A percentile compares a stretch with the other conserved stretches of the same genome.
Evolutionary conservation across 1,140 invertebrate species (phyloP).

Genomic region (Papilio helenus): DNA sequence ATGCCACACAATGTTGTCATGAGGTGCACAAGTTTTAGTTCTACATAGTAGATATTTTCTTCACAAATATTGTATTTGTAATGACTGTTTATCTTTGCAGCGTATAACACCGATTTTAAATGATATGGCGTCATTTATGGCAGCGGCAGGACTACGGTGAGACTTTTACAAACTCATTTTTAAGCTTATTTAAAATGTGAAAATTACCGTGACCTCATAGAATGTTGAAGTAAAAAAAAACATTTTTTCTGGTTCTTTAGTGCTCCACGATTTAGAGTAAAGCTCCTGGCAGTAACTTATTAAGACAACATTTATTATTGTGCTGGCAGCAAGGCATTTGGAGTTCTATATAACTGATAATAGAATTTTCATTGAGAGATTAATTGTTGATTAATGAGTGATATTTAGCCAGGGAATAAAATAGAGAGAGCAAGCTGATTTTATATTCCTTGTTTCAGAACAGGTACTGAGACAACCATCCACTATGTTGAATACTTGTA

Average conservation of each 20-base stretch:
- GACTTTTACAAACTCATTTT: constrained; percentile 34
- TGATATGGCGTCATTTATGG: constrained; percentile 73
- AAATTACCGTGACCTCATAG: too few species aligned
- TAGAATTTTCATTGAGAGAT: background rate
- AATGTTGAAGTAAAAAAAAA: too few species aligned
- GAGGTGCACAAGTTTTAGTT: too few species aligned
- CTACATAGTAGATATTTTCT: too few species aligned
- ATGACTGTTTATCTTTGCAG: constrained; percentile 51
- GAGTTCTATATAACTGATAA: background rate
- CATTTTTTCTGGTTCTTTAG: too few species aligned
- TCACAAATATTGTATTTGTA: too few species aligned
- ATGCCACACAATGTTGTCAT: too few species aligned
- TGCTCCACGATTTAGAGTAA: too few species aligned
- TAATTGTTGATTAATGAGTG: too few species aligned
- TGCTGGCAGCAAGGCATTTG: constrained; percentile 8
- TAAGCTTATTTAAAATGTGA: too few species aligned
- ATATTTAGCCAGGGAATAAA: background rate
- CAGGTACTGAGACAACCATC: constrained; percentile 14
- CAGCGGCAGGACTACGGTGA: constrained; percentile 67
- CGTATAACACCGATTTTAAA: constrained; percentile 63
- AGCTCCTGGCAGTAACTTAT: background rate
- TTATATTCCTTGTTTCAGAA: constrained; percentile 10
- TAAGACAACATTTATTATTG: constrained; percentile 10
- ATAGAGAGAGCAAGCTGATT: background rate
- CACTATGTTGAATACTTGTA: background rate